phyloP scores from a whole-genome alignment of 2,797 vertebrate genomes.

The Falco cherrug region DNA sequence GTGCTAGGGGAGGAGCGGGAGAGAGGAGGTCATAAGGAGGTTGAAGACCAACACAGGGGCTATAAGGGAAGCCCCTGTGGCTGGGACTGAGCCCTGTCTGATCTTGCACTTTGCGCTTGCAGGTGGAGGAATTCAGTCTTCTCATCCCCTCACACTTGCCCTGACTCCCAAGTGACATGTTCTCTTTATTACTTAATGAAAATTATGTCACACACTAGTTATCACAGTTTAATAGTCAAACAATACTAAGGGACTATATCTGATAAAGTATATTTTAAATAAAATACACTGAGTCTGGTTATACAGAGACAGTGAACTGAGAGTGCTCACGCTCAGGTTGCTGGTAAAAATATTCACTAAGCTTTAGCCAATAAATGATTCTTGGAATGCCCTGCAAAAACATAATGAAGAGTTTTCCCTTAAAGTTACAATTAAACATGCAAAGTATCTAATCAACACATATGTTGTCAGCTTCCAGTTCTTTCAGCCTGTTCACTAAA shows the following conservation, averaged over 20 bases:
- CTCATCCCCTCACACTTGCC: rapidly evolving
- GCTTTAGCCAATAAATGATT: background rate
- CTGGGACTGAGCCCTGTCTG: background rate
- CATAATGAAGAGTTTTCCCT: background rate
- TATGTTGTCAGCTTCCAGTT: background rate
- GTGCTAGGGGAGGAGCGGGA: background rate
- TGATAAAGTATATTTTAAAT: background rate
- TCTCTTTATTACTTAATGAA: background rate
- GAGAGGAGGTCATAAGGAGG: background rate
- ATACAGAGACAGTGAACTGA: background rate
- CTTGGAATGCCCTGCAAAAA: background rate
- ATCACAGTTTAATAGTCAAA: background rate
- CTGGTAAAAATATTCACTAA: background rate
- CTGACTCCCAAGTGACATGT: background rate
- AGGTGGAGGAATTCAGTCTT: background rate
- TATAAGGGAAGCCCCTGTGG: background rate
- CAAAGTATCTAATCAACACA: background rate
- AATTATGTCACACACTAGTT: background rate
- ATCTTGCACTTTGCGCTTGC: background rate
- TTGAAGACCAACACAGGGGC: background rate
- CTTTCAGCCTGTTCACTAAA: background rate
- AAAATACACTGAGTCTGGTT: background rate
- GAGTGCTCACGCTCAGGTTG: background rate
- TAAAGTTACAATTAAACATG: background rate
- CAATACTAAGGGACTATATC: background rate